Percentiles rank a stretch among this genome's conserved stretches.
Conservation (phyloP, 1,140 invertebrate species). For the Eufriesea mexicana region DNA sequence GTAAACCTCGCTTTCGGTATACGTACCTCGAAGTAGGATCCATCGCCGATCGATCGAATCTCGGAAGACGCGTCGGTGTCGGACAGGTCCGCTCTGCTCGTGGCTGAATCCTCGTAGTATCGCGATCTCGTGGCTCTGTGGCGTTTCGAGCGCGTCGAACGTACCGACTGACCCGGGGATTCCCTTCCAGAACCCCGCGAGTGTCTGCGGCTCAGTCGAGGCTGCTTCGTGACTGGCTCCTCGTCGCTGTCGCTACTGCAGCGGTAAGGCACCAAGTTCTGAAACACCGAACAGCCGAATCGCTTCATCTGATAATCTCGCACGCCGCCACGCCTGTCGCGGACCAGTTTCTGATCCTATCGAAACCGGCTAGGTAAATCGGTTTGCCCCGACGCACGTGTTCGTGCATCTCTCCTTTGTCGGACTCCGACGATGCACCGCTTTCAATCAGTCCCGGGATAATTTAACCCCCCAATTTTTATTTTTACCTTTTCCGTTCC, state of each 20-base stretch:
- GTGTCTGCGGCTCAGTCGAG: constrained; percentile 81
- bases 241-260: constrained; percentile 84
- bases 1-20: neutral
- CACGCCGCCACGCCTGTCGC: neutral
- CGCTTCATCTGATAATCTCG: constrained; percentile 30
- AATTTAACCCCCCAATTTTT: too few species aligned
- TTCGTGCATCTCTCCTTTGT: too few species aligned
- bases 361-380: neutral
- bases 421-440: neutral
- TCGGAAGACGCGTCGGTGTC: constrained; percentile 80
- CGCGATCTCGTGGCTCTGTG: constrained; percentile 54
- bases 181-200: constrained; percentile 74
- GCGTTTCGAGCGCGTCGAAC: constrained; percentile 65
- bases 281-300: constrained; percentile 59
- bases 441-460: too few species aligned
- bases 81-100: constrained; percentile 69
- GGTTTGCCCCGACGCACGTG: too few species aligned
- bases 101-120: constrained; percentile 56
- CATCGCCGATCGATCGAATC: constrained; percentile 78
- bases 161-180: constrained; percentile 65
- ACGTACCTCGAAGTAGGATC: constrained; percentile 81
- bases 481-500: too few species aligned
- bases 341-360: neutral
- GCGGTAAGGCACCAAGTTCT: constrained; percentile 71
- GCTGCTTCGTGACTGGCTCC: constrained; percentile 87